Evolutionary conservation across 2,888 invertebrate genomes (phyloP).

Genomic region (Marasmarcha lunaedactyla): DNA sequence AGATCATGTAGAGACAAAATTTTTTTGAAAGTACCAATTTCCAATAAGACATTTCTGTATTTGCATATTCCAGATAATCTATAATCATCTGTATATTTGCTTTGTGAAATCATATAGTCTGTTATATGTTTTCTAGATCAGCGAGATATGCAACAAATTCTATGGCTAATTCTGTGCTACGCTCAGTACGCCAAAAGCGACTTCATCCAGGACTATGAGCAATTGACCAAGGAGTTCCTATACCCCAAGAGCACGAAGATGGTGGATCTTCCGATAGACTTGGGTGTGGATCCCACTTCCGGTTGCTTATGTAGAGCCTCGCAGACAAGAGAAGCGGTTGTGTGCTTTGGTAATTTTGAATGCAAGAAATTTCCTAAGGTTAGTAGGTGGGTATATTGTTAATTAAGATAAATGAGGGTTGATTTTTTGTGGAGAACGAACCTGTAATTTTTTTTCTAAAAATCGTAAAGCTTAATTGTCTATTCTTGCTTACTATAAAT

Average conservation of each 20-base stretch:
- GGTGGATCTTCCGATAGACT: constrained; percentile 34
- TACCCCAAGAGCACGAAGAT: constrained; percentile 27
- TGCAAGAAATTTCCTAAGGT: constrained; percentile 64
- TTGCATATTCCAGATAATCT: no score
- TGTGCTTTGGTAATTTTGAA: constrained; percentile 65
- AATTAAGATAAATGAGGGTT: no score
- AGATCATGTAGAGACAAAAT: no score
- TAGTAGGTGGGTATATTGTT: constrained; percentile 4
- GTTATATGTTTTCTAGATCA: no score
- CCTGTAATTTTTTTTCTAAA: no score
- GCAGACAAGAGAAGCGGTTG: constrained; percentile 30
- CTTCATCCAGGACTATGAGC: constrained; percentile 40
- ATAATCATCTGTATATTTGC: no score
- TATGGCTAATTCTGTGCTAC: constrained; percentile 49
- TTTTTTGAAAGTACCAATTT: no score
- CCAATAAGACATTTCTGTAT: no score
- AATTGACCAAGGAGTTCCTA: constrained; percentile 28
- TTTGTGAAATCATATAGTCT: no score
- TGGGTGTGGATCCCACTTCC: constrained; percentile 39
- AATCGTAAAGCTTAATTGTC: no score
- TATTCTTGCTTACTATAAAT: no score
- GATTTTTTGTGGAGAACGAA: no score
- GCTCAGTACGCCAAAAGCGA: constrained; percentile 36
- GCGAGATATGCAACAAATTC: background rate
- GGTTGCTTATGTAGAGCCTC: constrained; percentile 66